Evolutionary conservation across 1,140 invertebrate species (phyloP).

Genomic region (Vanessa tameamea): DNA sequence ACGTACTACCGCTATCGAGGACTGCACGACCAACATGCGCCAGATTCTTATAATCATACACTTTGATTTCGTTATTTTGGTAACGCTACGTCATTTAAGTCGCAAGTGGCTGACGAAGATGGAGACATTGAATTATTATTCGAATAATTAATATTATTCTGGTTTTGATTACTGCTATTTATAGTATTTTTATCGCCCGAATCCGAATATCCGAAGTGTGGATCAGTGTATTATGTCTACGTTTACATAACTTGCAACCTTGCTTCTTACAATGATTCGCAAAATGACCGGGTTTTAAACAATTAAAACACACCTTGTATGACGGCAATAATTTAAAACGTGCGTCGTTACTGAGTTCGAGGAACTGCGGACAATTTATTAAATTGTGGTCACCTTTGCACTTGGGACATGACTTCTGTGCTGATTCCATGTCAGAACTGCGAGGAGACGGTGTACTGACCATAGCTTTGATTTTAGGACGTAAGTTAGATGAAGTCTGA

Average conservation of each 20-base stretch:
- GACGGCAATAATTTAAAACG: neutral
- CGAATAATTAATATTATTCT: neutral
- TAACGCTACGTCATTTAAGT: neutral
- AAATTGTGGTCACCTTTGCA: neutral
- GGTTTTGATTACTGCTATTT: neutral
- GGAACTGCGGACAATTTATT: neutral
- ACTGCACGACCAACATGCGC: constrained; percentile 32
- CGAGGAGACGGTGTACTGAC: neutral
- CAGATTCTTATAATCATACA: constrained; percentile 32
- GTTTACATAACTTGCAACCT: neutral
- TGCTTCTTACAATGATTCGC: neutral
- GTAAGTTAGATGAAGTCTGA: neutral
- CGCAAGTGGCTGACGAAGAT: neutral
- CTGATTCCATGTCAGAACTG: neutral
- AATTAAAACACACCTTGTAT: neutral
- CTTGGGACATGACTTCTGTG: neutral
- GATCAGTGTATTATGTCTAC: neutral
- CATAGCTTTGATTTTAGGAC: neutral
- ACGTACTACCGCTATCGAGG: constrained; percentile 37
- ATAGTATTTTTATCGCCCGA: neutral
- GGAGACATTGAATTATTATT: neutral
- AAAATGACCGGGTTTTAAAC: neutral
- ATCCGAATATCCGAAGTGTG: no score
- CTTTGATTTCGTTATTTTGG: constrained; percentile 12
- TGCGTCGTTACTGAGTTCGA: neutral